Evolutionary conservation across 2,797 vertebrate species (phyloP).

Genomic region (Bucorvus abyssinicus): DNA sequence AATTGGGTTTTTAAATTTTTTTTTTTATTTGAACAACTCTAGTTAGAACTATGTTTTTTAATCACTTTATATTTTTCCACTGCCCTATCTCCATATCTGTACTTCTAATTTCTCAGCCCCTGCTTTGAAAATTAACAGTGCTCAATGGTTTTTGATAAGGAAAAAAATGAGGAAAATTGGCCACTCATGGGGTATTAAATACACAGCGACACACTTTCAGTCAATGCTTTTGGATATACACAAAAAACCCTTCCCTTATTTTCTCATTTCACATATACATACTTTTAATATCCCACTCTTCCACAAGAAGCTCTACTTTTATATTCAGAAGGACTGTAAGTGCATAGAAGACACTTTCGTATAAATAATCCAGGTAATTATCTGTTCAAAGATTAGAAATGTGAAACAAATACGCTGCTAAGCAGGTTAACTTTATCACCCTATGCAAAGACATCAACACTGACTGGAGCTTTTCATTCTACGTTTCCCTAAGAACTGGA

Average conservation of each 20-base stretch:
- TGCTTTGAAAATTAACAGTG: conserved; percentile 67
- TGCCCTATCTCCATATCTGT: conserved; percentile 59
- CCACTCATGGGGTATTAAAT: not conserved
- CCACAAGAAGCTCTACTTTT: not conserved
- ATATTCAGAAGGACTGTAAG: not conserved
- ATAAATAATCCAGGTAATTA: conserved; percentile 25
- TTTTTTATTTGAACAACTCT: conserved; percentile 78
- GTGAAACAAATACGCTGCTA: conserved; percentile 26
- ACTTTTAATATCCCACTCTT: conserved; percentile 7
- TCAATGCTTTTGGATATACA: not conserved
- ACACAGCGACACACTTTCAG: conserved; percentile 21
- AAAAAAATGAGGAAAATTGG: conserved; percentile 32
- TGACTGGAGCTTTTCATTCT: not conserved
- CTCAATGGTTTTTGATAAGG: conserved; percentile 53
- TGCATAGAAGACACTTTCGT: not conserved
- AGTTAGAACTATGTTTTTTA: conserved; percentile 79
- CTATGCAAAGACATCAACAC: not conserved
- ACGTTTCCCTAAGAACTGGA: not conserved
- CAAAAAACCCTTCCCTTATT: not conserved
- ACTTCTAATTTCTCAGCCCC: conserved; percentile 58
- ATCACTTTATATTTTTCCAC: conserved; percentile 78
- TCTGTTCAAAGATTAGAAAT: conserved; percentile 29
- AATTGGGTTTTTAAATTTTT: conserved; percentile 81
- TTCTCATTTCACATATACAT: conserved; percentile 16
- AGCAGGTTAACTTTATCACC: conserved; percentile 21